Base-by-base conservation (phyloP, 64 coral and sea anemone genomes). In the Dendrophyllia cribrosa region DNA sequence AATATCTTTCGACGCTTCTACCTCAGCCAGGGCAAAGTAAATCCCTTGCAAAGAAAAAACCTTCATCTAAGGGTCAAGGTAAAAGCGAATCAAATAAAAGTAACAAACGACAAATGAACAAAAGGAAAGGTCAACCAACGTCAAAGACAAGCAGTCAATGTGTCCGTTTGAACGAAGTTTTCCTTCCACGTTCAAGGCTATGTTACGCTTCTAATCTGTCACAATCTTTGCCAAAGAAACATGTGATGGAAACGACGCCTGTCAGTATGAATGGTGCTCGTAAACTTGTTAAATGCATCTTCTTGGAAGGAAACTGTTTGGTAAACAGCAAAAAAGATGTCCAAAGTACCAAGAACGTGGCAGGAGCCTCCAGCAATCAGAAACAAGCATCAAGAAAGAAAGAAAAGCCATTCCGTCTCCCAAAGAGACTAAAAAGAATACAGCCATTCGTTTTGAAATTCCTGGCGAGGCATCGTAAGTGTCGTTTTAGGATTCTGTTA, bases 191-290 rank as follows among this genome's bases (percentile, higher is more conserved):
- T 51, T 22, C 80, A 84, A 84, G 45, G 4, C 1, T 97, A 21
- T 76, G 89, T 68, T 97, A 88, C 9, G 78, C 95, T 1, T 85
- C 88, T 49, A 94, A 77, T 52, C 67, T 91, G 9, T 49, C 66
- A 8, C 63, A 97, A 48, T 59, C 46, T 12, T 23, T 97, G 12
- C 92, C 95, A 52, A 76, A 85, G 19, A 64, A 58, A 13, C 92
- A 97, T 77, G 66, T 94, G 58, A 63, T 97, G n/a, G 66, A 89
- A 52, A 75, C 72, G 11, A 56, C 24, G 49, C 60, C 68, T 47
- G 82, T 84, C 6, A 94, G 92, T 66, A 94, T 82, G 25, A 60
- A 49, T 53, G 88, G 91, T 51, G 88, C 83, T 20, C 25, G 56
- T 9, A 94, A 83, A 52, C 50, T 97, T 5, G 55, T 91, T 25